Base-by-base conservation (phyloP, 2,113 vertebrate genomes). In the Marmota monax region DNA sequence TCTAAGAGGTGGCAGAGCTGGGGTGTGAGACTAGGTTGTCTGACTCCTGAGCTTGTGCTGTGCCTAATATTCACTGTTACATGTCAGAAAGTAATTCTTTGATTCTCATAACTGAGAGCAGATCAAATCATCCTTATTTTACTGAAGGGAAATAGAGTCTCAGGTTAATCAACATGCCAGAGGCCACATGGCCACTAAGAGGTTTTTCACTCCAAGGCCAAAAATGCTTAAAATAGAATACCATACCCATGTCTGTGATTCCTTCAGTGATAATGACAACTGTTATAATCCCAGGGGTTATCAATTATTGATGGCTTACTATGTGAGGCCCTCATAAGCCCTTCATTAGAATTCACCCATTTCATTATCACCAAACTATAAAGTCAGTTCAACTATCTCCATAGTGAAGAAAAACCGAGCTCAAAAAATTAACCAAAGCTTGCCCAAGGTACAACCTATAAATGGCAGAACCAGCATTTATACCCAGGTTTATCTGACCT, bases 71-170 rank as follows among this genome's bases (percentile, higher is more conserved):
- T 32, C 13, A 32, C 91, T 65, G 53, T 32, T 48, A 74, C 27
- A 2, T 4, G 37, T 48, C 34, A 34, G 4, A 51, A 89, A 90
- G 37, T 37, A 61, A 95, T 79, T 63, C 39, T 89, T 74, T 63
- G 8, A 88, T 80, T 93, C 84, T 92, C 42, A 27, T n/a, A 94
- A 88, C 17, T 58, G 42, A 88, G 76, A 61, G 16, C 0, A 90
- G 48, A 93, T 80, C 76, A 80, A 67, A 90, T 77, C 58, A 89
- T 53, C 34, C 29, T 53, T 79, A 82, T 69, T 77, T 90, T 37
- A 84, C 48, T 90, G 61, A 95, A 77, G 29, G 1, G 39, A 76
- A 70, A 91, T 20, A 61, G 82, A 93, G 61, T 63, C 34, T 96
- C 58, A 92, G 61, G 58, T 23, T 91, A 84, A 45, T 48, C n/a